Base-by-base conservation (phyloP, 2,113 vertebrate species). In the Platanista minor region DNA sequence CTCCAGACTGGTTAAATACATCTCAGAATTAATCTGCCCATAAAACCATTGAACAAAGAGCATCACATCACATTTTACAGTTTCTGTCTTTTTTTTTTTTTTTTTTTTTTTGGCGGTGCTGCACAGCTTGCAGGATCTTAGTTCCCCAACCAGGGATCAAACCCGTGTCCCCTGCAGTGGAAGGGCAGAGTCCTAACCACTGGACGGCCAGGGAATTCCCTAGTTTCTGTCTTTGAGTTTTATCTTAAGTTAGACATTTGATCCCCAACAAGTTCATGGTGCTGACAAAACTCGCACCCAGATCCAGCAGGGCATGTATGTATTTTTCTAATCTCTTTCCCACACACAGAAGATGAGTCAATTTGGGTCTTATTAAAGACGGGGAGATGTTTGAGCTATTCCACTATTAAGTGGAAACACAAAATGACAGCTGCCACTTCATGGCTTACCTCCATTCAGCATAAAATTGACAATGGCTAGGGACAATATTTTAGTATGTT, bases 371-470 rank as follows among this genome's bases (percentile, higher is more conserved):
- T 74, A 31, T 61, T 69, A 78, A 75, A 67, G 46, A 94, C 25
- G 31, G 72, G 54, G 36, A 46, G 88, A 84, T 61, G 23, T 91
- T 33, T 71, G 71, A 43, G 54, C 33, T 36, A 36, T 80, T 78
- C 77, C 33, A 57, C 82, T 96, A 52, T 71, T 87, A 80, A 94
- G 94, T 66, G 33, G 87, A 93, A 94, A 94, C 33, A 52, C 54
- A 66, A 88, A 97, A 86, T 57, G 52, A 85, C n/a, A 82, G 81
- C 29, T 72, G 39, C 84, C 29, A 74, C 62, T 18, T 78, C 33
- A 3, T 23, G 49, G 59, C n/a, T 97, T 36, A 72, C 2, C 39
- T 43, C 75, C 43, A 5, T 67, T 75, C 77, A 8, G 69, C 33
- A 78, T 69, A 93, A 92, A 97, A 91, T 3, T 57, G 52, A 91